Evolutionary conservation across 2,797 vertebrate species (phyloP).

Genomic region (Phoeniculus purpureus): DNA sequence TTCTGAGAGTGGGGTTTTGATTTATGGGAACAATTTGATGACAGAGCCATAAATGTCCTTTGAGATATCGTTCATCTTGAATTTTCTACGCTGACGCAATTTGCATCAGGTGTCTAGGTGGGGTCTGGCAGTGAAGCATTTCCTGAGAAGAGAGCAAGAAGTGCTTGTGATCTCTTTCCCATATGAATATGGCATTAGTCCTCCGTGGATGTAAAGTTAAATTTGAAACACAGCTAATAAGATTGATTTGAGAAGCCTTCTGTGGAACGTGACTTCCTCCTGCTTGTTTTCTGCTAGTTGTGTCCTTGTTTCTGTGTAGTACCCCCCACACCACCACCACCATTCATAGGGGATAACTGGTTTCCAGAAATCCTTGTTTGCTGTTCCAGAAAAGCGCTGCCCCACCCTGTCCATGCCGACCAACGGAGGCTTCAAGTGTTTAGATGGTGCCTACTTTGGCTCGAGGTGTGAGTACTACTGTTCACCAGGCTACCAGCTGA

Average conservation of each 20-base stretch:
- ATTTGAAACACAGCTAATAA: background rate
- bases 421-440: constrained; percentile 93
- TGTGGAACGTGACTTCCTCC: accelerated
- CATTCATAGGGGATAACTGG: background rate
- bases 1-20: background rate
- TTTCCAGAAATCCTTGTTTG: background rate
- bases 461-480: constrained; percentile 96
- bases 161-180: background rate
- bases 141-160: background rate
- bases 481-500: constrained; percentile 89
- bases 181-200: background rate
- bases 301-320: background rate
- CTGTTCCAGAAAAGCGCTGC: constrained; percentile 89
- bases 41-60: background rate
- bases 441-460: constrained; percentile 95
- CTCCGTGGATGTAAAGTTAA: background rate
- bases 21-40: background rate
- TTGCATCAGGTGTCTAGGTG: background rate
- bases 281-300: background rate
- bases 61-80: background rate
- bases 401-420: constrained; percentile 86
- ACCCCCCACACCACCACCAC: accelerated
- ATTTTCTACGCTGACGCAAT: background rate
- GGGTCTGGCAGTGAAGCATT: background rate
- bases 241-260: background rate